Percentiles rank a stretch among this genome's conserved stretches.
phyloP scores from a whole-genome alignment of 35 echinoderm and acorn worm genomes.

The Heliocidaris tuberculata region DNA sequence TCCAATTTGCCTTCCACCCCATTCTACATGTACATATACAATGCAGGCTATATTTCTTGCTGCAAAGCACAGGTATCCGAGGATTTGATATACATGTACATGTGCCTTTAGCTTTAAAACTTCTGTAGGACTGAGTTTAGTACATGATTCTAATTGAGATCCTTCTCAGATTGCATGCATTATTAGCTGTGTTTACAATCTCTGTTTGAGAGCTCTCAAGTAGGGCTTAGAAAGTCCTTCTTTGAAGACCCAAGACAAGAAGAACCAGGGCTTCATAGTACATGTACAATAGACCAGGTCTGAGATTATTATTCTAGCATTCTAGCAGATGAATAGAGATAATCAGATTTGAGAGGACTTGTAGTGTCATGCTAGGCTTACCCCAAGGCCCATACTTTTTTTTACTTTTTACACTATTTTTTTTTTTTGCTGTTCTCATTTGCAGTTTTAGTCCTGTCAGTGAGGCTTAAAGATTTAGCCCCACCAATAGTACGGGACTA shows the following conservation, averaged over 20 bases:
- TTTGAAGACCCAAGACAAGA: neutral
- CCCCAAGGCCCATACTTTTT: neutral
- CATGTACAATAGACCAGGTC: slow-evolving; percentile 6
- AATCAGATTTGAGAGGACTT: slow-evolving; percentile 8
- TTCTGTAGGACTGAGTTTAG: neutral
- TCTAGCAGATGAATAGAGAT: neutral
- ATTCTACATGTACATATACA: too few species aligned
- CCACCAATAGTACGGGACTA: too few species aligned
- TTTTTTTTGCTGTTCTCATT: too few species aligned
- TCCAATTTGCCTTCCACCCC: too few species aligned
- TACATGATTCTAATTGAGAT: neutral
- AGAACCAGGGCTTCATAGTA: neutral
- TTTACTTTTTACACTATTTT: too few species aligned
- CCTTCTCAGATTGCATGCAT: neutral
- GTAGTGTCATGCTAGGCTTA: neutral
- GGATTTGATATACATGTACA: neutral
- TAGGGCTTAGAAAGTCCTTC: neutral
- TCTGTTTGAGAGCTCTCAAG: neutral
- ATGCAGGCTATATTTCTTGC: too few species aligned
- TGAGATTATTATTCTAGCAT: neutral
- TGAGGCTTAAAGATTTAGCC: too few species aligned
- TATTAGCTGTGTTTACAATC: slow-evolving; percentile 5
- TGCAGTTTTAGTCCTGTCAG: too few species aligned
- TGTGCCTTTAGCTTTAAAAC: neutral
- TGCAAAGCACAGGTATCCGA: too few species aligned